Conservation (phyloP, 2,797 vertebrate species). For the Gallinago nigripennis region DNA sequence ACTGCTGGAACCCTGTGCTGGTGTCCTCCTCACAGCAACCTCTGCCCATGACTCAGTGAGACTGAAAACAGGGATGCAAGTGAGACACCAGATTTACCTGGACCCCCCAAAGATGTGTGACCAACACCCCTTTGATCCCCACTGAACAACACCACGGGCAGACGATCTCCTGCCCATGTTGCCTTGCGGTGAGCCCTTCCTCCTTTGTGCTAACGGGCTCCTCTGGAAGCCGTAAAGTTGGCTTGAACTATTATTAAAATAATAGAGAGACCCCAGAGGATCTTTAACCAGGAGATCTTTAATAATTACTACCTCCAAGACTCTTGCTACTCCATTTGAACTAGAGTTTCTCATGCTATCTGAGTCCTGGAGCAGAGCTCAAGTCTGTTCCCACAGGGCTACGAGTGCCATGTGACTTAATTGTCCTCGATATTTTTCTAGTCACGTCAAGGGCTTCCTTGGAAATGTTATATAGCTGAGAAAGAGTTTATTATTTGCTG, state of each 20-base stretch:
- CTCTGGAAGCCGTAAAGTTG: conserved; percentile 13
- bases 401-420: conserved; percentile 13
- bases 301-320: conserved; percentile 48
- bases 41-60: neutral
- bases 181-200: neutral
- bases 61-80: neutral
- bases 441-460: conserved; percentile 28
- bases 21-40: neutral
- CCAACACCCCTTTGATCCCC: neutral
- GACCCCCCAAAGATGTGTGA: neutral
- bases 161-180: neutral
- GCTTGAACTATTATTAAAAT: conserved; percentile 45
- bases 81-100: neutral
- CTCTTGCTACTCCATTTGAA: conserved; percentile 31
- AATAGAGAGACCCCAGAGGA: conserved; percentile 11
- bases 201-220: neutral
- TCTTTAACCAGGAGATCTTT: conserved; percentile 10
- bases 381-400: neutral
- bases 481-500: conserved; percentile 60
- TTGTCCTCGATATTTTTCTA: conserved; percentile 37
- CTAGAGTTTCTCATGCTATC: conserved; percentile 37
- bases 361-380: neutral
- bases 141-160: neutral
- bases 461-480: conserved; percentile 44
- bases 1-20: fast-evolving